Percentiles rank a stretch among this genome's conserved stretches.
Conservation (phyloP, 2,797 vertebrate species). For the Knipowitschia caucasica region DNA sequence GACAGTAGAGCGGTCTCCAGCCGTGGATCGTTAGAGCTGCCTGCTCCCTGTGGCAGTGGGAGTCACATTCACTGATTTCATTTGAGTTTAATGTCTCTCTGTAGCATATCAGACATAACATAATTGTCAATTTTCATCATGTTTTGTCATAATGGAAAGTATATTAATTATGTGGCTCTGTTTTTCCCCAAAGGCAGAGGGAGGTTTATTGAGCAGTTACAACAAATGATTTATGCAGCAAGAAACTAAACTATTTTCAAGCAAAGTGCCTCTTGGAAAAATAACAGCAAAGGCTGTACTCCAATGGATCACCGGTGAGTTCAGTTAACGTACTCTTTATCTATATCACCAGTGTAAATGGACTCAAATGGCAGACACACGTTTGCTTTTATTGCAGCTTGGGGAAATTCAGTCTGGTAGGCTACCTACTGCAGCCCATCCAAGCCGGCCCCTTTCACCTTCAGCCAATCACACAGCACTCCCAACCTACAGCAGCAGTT, state of each 20-base stretch:
- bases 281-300: neutral
- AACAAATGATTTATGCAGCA: slow-evolving; percentile 45
- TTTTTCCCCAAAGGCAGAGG: slow-evolving; percentile 37
- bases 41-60: slow-evolving; percentile 44
- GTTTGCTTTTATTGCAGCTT: too few species aligned
- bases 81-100: slow-evolving; percentile 32
- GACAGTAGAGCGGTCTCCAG: slow-evolving; percentile 43
- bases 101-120: slow-evolving; percentile 34
- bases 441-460: too few species aligned
- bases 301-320: neutral
- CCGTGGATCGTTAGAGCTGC: slow-evolving; percentile 58
- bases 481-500: too few species aligned
- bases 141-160: slow-evolving; percentile 55
- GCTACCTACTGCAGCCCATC: too few species aligned
- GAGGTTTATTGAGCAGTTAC: slow-evolving; percentile 38
- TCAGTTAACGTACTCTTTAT: neutral
- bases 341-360: too few species aligned
- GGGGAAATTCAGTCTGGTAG: too few species aligned
- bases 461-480: too few species aligned
- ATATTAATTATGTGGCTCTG: slow-evolving; percentile 32
- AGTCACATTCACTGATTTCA: slow-evolving; percentile 51
- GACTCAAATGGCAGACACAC: too few species aligned
- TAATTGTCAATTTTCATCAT: slow-evolving; percentile 53
- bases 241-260: slow-evolving; percentile 14
- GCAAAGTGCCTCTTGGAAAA: neutral